Percentiles rank a stretch among this genome's conserved stretches.
These are phyloP conservation scores for Smithornis capensis DNA, from an alignment of 2,113 vertebrate genomes.

Conservation along the genomic window DNA sequence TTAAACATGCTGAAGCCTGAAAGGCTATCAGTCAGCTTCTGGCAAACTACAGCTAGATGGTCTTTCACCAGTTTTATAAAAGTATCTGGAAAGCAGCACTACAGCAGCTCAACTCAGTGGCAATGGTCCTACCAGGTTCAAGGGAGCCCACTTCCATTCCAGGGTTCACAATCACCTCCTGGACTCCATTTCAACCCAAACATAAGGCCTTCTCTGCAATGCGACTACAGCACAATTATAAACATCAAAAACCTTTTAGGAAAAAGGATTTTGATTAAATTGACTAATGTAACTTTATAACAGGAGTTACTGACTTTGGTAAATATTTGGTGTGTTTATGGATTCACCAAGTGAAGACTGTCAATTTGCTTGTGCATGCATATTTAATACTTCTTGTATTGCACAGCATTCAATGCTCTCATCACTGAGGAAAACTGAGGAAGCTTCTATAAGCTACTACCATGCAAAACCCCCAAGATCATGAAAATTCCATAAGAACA, in stretches of 20 bases:
- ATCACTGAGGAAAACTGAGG: not conserved
- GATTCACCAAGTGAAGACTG: not conserved
- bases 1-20: not conserved
- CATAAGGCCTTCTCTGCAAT: not conserved
- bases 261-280: not conserved
- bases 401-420: not conserved
- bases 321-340: not conserved
- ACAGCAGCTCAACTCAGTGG: not conserved
- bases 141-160: not conserved
- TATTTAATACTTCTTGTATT: not conserved
- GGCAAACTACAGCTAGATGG: not conserved
- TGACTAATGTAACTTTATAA: not conserved
- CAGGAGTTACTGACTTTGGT: not conserved
- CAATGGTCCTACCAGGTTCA: not conserved
- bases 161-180: not conserved
- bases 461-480: not conserved
- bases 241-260: not conserved
- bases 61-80: not conserved
- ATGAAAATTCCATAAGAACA: slow-evolving; percentile 3
- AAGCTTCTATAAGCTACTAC: not conserved
- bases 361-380: not conserved
- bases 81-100: not conserved
- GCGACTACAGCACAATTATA: not conserved
- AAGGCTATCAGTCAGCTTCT: not conserved
- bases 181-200: not conserved